Evolutionary conservation across 2,797 vertebrate species (phyloP).

Genomic region (Nannoperca australis): DNA sequence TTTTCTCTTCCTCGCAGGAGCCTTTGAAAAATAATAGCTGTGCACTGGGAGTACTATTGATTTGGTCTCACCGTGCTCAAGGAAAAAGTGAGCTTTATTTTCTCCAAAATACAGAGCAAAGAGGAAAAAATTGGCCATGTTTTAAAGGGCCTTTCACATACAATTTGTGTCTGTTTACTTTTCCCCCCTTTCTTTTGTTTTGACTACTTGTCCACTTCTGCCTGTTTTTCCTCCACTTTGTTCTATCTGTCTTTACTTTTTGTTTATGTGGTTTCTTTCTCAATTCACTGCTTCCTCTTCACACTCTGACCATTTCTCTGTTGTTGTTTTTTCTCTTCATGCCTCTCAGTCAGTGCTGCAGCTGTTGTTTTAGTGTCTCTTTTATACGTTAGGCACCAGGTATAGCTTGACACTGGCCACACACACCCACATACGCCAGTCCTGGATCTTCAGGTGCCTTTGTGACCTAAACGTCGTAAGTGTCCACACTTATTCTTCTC

Average conservation of each 20-base stretch:
- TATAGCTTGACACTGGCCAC: conserved; percentile 2
- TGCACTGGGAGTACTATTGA: conserved; percentile 77
- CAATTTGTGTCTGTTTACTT: conserved; percentile 63
- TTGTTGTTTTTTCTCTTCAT: conserved; percentile 8
- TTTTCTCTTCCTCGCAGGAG: conserved; percentile 53
- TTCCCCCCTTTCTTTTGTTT: conserved; percentile 42
- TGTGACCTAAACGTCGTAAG: conserved; percentile 21
- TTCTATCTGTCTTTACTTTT: conserved; percentile 29
- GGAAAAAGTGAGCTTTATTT: conserved; percentile 75
- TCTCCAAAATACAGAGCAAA: conserved; percentile 74
- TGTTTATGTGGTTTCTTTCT: conserved; percentile 41
- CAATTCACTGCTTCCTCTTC: neutral
- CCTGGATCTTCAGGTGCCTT: conserved; percentile 5
- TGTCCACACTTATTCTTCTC: conserved; percentile 16
- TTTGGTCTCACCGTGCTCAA: conserved; percentile 65
- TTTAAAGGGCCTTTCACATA: conserved; percentile 69
- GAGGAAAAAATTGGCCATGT: conserved; percentile 58
- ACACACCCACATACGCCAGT: neutral
- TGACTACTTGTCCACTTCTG: conserved; percentile 44
- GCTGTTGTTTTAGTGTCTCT: conserved; percentile 2
- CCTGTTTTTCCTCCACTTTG: conserved; percentile 44
- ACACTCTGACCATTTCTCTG: conserved; percentile 3
- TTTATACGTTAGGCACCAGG: conserved; percentile 15
- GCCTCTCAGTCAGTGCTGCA: neutral
- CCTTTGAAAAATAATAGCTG: conserved; percentile 80